These are phyloP conservation scores for Lordiphosa andalusiaca DNA, from an alignment of 2,888 invertebrate species.

Conservation along the genomic window DNA sequence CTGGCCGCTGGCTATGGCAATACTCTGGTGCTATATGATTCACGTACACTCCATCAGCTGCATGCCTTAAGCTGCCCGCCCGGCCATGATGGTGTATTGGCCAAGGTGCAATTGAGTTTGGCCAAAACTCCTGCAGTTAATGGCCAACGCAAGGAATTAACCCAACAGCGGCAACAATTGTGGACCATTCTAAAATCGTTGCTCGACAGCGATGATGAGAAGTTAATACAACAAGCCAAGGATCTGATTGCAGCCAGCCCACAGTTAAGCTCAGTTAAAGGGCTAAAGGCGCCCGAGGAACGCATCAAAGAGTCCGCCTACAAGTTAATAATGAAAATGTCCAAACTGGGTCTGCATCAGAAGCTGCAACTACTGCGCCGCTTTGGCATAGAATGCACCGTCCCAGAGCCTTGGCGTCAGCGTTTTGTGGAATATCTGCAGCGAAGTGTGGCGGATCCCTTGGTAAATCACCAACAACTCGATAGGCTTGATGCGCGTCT, in stretches of 20 bases:
- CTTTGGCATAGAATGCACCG: conserved; percentile 68
- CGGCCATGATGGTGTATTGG: conserved; percentile 74
- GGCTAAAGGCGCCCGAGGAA: conserved; percentile 31
- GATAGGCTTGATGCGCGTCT: conserved; percentile 47
- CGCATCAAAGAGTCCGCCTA: conserved; percentile 36
- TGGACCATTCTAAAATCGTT: conserved; percentile 67
- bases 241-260: conserved; percentile 33
- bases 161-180: conserved; percentile 67
- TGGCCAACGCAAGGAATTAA: conserved; percentile 50
- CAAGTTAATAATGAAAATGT: conserved; percentile 68
- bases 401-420: conserved; percentile 49
- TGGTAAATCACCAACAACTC: conserved; percentile 9
- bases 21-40: conserved; percentile 86
- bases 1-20: conserved; percentile 86
- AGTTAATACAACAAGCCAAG: conserved; percentile 57
- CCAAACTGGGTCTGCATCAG: conserved; percentile 77
- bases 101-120: conserved; percentile 71
- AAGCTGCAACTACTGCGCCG: conserved; percentile 76
- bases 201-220: conserved; percentile 68
- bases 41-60: conserved; percentile 83
- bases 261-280: conserved; percentile 7
- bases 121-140: conserved; percentile 49
- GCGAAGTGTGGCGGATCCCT: conserved; percentile 32
- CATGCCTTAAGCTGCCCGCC: conserved; percentile 81
- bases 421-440: conserved; percentile 59